phyloP scores from a whole-genome alignment of 2,888 invertebrate genomes.

The Netelia virgata region DNA sequence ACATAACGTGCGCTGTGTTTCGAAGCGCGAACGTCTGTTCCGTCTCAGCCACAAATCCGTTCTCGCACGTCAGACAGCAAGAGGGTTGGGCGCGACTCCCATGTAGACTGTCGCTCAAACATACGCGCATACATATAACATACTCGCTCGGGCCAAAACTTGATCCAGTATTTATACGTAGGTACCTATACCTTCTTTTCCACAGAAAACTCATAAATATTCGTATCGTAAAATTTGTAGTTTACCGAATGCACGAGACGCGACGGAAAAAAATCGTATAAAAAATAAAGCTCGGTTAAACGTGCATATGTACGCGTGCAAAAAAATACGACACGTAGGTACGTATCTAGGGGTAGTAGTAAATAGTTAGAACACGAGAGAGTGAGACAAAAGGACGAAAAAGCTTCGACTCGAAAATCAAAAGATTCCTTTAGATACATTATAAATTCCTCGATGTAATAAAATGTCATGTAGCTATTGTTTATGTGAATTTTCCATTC shows the following conservation, averaged over 20 bases:
- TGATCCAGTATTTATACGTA: neutral
- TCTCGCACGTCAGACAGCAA: constrained; percentile 57
- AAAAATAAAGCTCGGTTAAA: neutral
- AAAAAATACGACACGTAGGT: constrained; percentile 32
- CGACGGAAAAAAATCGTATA: neutral
- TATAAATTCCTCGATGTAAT: neutral
- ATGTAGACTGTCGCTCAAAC: neutral
- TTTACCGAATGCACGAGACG: constrained; percentile 1
- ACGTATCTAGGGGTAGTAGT: too few relatives aligned
- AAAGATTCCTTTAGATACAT: constrained; percentile 56
- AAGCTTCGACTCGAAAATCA: constrained; percentile 65
- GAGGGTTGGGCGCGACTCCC: neutral
- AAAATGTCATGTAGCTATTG: neutral
- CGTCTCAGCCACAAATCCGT: constrained; percentile 60
- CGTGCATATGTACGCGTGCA: neutral
- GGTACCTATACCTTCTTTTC: too few relatives aligned
- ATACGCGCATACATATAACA: neutral
- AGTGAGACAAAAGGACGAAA: constrained; percentile 24
- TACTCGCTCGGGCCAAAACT: neutral
- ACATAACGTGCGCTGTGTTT: constrained; percentile 19
- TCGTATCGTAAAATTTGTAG: constrained; percentile 37
- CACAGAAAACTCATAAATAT: constrained; percentile 22
- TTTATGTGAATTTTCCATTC: neutral
- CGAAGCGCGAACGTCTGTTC: constrained; percentile 21
- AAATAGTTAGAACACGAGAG: constrained; percentile 47